These are phyloP conservation scores for Adineta ricciae DNA, from an alignment of 2,888 invertebrate species.

Conservation along the genomic window DNA sequence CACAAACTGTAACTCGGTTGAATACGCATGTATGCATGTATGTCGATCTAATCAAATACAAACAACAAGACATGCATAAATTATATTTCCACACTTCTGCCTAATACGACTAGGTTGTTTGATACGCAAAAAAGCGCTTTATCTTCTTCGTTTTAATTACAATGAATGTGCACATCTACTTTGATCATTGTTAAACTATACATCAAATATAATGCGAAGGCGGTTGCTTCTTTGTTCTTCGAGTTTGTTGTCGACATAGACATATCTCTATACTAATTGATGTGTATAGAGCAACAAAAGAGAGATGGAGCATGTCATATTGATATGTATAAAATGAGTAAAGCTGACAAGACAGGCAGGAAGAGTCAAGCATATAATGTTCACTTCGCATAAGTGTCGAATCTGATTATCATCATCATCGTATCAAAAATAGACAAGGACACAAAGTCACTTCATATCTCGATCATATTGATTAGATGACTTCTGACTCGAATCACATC, in stretches of 20 bases:
- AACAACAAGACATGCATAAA: no score
- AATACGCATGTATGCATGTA: no score
- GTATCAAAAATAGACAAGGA: background rate
- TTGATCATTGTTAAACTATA: background rate
- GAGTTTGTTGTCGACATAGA: background rate
- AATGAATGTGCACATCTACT: background rate
- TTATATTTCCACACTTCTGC: no score
- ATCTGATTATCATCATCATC: background rate
- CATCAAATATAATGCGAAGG: background rate
- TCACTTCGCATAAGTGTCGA: background rate
- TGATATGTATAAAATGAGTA: background rate
- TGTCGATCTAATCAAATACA: no score
- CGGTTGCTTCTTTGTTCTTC: background rate
- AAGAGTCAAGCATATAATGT: background rate
- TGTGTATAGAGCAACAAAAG: background rate
- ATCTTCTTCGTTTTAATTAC: background rate
- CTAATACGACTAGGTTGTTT: no score
- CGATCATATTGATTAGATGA: background rate
- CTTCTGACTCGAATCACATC: background rate
- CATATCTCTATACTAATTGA: conserved; percentile 7
- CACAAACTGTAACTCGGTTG: no score
- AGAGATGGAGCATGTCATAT: background rate
- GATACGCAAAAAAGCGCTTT: background rate
- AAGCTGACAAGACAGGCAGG: background rate
- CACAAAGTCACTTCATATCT: background rate